Conservation (phyloP, 2,888 invertebrate genomes). For the Eupelmus urozonus region DNA sequence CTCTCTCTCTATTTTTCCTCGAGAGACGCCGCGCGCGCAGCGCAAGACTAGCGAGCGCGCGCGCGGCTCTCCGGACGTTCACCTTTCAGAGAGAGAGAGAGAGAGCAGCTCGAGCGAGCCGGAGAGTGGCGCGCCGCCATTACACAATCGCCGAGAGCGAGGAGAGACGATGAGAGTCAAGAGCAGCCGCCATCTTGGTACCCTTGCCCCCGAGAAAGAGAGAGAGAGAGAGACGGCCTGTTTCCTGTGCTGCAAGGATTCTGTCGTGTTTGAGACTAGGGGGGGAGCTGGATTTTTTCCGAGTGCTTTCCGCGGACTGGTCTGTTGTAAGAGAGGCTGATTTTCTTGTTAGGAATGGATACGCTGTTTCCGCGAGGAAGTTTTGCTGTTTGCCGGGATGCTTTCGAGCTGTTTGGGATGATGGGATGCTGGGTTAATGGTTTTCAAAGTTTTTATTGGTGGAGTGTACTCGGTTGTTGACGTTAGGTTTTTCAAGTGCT, state of each 20-base stretch:
- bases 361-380: too few relatives aligned
- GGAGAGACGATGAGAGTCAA: conserved; percentile 17
- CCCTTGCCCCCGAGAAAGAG: conserved; percentile 59
- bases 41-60: conserved; percentile 61
- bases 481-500: too few relatives aligned
- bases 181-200: conserved; percentile 71
- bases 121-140: conserved; percentile 71
- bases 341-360: too few relatives aligned
- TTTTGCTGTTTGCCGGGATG: too few relatives aligned
- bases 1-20: conserved; percentile 22
- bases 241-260: conserved; percentile 35
- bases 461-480: too few relatives aligned
- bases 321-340: too few relatives aligned
- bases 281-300: too few relatives aligned
- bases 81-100: conserved; percentile 64
- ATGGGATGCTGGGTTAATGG: too few relatives aligned
- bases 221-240: background rate
- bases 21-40: conserved; percentile 62
- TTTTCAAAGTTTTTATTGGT: too few relatives aligned
- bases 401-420: too few relatives aligned
- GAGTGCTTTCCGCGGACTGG: background rate
- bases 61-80: conserved; percentile 70
- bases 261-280: too few relatives aligned
- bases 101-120: too few relatives aligned
- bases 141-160: conserved; percentile 70